Percentiles rank a stretch among this genome's conserved stretches.
These are phyloP conservation scores for Gobio occitaniae DNA, from an alignment of 2,797 vertebrate species.

Conservation along the genomic window DNA sequence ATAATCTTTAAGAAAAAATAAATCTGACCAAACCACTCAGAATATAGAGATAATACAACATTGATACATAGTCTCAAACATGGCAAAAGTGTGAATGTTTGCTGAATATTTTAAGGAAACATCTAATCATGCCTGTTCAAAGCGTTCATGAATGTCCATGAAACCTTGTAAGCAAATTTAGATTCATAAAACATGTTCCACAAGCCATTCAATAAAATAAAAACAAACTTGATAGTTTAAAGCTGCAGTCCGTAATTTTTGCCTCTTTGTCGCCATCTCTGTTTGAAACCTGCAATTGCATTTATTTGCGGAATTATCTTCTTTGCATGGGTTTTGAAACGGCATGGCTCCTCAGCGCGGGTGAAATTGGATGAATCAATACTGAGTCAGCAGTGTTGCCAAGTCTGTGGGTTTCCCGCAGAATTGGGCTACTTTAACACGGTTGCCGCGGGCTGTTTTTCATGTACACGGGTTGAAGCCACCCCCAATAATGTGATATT, in stretches of 20 bases:
- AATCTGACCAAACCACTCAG: too few species aligned
- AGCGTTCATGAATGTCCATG: neutral
- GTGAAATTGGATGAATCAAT: too few species aligned
- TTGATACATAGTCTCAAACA: conserved; percentile 12
- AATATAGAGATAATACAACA: too few species aligned
- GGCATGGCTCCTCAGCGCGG: too few species aligned
- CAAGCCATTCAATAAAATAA: neutral
- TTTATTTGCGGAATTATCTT: too few species aligned
- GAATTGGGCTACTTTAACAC: neutral
- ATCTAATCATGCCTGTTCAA: neutral
- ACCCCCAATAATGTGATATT: neutral
- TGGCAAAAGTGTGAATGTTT: conserved; percentile 22
- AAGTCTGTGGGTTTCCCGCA: neutral
- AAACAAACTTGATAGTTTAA: neutral
- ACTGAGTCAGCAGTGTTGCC: neutral
- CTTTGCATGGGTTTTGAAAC: too few species aligned
- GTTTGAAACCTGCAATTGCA: too few species aligned
- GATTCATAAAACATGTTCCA: neutral
- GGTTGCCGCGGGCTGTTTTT: neutral
- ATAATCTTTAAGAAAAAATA: neutral
- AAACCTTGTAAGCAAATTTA: too few species aligned
- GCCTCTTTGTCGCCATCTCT: too few species aligned
- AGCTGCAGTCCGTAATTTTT: too few species aligned
- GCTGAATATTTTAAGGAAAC: neutral
- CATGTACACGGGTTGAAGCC: neutral